Percentiles rank a stretch among this genome's conserved stretches.
phyloP scores from a whole-genome alignment of 2,113 vertebrate genomes.

The Cololabis saira region DNA sequence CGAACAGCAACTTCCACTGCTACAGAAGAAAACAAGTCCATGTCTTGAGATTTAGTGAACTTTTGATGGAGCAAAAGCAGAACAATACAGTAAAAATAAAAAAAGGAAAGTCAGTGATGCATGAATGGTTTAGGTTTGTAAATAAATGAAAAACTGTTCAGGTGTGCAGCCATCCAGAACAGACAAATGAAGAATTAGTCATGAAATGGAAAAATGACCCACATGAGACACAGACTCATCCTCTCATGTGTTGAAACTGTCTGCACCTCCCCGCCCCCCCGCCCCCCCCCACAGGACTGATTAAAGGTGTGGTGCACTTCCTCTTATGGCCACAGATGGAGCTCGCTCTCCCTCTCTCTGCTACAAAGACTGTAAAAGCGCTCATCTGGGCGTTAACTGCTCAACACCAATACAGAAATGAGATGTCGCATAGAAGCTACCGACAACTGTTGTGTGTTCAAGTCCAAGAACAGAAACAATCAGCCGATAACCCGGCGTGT shows the following conservation, averaged over 20 bases:
- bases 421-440: background rate
- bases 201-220: conserved; percentile 11
- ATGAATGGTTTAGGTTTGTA: no score
- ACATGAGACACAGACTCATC: background rate
- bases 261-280: background rate
- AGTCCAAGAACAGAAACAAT: background rate
- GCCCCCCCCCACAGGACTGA: no score
- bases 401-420: conserved; percentile 10
- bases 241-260: background rate
- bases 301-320: conserved; percentile 52
- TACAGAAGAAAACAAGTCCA: no score
- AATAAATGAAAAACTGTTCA: no score
- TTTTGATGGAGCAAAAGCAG: no score
- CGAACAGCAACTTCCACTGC: no score
- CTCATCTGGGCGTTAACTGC: background rate
- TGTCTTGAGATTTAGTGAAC: no score
- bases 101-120: no score
- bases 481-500: background rate
- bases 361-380: background rate
- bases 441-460: background rate
- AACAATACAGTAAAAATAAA: no score
- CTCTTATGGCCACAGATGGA: conserved; percentile 49
- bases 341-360: conserved; percentile 9
- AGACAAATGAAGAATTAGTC: conserved; percentile 17
- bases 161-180: no score